Evolutionary conservation across 1,140 invertebrate species (phyloP).

Genomic region (Brachionus asplanchnoidis): DNA sequence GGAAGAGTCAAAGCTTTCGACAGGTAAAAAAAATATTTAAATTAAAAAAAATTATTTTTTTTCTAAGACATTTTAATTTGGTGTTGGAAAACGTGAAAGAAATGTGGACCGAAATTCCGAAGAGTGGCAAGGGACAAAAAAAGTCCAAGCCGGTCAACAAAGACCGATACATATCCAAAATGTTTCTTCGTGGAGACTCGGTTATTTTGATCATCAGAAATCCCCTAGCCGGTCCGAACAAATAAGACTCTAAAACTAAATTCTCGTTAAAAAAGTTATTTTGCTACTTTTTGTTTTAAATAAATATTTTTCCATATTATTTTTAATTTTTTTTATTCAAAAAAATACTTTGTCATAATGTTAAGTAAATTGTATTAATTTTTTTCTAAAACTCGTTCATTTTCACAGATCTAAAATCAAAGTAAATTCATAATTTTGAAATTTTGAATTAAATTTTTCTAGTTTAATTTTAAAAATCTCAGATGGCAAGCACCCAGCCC

Average conservation of each 20-base stretch:
- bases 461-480: background rate
- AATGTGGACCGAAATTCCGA: slow-evolving; percentile 98
- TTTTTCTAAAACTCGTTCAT: no score
- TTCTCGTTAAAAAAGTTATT: no score
- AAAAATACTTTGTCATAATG: no score
- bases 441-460: background rate
- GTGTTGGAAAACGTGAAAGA: slow-evolving; percentile 99
- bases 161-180: slow-evolving; percentile 97
- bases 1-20: slow-evolving; percentile 98
- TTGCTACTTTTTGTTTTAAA: no score
- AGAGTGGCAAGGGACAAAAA: slow-evolving; percentile 96
- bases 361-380: no score
- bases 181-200: slow-evolving; percentile 97
- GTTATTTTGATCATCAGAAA: slow-evolving; percentile 96
- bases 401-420: background rate
- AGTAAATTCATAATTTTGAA: background rate
- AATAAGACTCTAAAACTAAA: background rate
- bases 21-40: slow-evolving; percentile 58
- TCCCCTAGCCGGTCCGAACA: slow-evolving; percentile 59
- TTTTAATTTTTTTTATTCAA: no score
- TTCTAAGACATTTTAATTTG: slow-evolving; percentile 87
- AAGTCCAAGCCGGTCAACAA: slow-evolving; percentile 98
- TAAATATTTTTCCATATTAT: no score
- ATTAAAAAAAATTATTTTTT: no score
- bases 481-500: background rate